Evolutionary conservation across 2,113 vertebrate genomes (phyloP).

Genomic region (Lepus timidus): DNA sequence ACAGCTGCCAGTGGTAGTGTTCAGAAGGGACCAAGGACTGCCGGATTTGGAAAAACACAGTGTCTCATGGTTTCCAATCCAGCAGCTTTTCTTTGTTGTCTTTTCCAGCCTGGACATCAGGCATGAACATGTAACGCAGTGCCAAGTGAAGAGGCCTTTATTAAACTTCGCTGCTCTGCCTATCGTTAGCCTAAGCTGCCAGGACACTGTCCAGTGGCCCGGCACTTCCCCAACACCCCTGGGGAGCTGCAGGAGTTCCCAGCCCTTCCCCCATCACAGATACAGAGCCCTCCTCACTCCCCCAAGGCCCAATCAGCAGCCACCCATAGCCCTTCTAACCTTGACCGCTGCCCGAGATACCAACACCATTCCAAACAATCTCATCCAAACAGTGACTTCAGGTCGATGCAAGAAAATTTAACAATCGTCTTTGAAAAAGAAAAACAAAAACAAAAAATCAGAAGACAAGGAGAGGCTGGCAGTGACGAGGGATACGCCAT

Average conservation of each 20-base stretch:
- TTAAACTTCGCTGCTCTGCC: not conserved
- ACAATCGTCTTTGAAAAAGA: conserved; percentile 29
- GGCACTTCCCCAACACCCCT: fast-evolving
- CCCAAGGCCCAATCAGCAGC: not conserved
- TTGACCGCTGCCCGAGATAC: not conserved
- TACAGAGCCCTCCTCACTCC: fast-evolving
- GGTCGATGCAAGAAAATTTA: not conserved
- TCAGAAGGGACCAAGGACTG: not conserved
- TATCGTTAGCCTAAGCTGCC: not conserved
- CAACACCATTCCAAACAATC: not conserved
- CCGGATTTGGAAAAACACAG: not conserved
- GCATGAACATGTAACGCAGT: not conserved
- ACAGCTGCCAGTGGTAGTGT: not conserved
- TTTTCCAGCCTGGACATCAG: not conserved
- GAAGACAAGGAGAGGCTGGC: not conserved
- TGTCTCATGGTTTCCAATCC: not conserved
- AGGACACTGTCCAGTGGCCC: too few species aligned
- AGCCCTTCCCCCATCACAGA: not conserved
- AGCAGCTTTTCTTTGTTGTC: not conserved
- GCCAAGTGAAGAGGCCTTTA: not conserved
- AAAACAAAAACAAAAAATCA: not conserved
- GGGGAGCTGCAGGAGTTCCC: not conserved
- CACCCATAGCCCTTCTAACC: not conserved
- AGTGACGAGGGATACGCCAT: not conserved
- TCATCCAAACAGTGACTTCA: not conserved